Evolutionary conservation across 2,113 vertebrate genomes (phyloP).

Genomic region (Corythaeola cristata): DNA sequence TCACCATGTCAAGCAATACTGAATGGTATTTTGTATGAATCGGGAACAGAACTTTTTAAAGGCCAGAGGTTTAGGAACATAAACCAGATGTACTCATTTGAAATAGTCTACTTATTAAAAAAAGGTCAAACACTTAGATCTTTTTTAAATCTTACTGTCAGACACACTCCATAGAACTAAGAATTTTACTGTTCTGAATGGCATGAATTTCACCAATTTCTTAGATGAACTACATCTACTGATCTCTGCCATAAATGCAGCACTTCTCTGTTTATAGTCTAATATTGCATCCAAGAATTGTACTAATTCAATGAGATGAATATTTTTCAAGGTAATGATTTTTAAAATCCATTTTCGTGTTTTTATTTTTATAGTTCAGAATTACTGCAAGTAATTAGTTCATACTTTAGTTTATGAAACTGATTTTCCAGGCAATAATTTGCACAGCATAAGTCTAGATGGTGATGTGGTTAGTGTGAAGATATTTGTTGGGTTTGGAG

Average conservation of each 20-base stretch:
- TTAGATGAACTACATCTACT: slow-evolving; percentile 35
- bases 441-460: neutral
- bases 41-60: slow-evolving; percentile 76
- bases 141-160: slow-evolving; percentile 75
- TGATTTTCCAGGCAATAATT: neutral
- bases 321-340: neutral
- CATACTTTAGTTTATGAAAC: neutral
- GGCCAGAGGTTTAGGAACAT: slow-evolving; percentile 78
- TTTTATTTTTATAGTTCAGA: neutral
- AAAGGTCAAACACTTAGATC: slow-evolving; percentile 75
- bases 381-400: neutral
- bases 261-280: neutral
- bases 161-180: slow-evolving; percentile 54
- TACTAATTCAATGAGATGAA: neutral
- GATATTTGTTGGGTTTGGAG: neutral
- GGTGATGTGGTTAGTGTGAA: neutral
- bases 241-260: neutral
- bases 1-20: slow-evolving; percentile 73
- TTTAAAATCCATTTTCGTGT: neutral
- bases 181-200: slow-evolving; percentile 54
- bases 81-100: slow-evolving; percentile 81
- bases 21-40: slow-evolving; percentile 78
- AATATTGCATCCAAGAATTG: neutral
- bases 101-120: slow-evolving; percentile 74
- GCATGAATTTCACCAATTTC: neutral